A percentile compares a stretch with the other conserved stretches of the same genome.
Conservation (phyloP, 2,113 vertebrate species). For the Macroglossus sobrinus region DNA sequence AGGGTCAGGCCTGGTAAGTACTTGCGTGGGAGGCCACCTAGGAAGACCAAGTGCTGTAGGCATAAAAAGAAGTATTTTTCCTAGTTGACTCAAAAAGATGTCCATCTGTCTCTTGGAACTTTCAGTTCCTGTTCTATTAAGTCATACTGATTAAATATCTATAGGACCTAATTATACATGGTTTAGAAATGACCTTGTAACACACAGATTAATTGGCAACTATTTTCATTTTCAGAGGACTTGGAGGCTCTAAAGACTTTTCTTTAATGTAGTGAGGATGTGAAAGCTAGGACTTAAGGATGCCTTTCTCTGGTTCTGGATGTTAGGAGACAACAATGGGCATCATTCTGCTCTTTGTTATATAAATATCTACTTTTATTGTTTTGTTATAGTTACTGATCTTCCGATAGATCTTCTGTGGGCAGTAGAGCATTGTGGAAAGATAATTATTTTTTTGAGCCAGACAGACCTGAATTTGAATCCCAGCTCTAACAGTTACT, state of each 20-base stretch:
- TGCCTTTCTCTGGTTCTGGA: neutral
- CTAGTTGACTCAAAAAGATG: neutral
- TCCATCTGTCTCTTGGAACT: neutral
- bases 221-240: conserved; percentile 20
- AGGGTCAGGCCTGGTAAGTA: too few relatives aligned
- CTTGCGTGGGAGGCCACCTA: too few relatives aligned
- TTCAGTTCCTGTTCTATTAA: neutral
- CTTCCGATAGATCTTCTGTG: conserved; percentile 34
- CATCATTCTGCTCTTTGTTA: conserved; percentile 1
- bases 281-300: neutral
- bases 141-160: neutral
- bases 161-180: neutral
- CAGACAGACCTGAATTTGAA: conserved; percentile 18
- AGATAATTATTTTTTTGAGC: conserved; percentile 45
- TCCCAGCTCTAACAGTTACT: neutral
- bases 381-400: conserved; percentile 29
- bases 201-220: neutral
- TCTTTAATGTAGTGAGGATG: neutral
- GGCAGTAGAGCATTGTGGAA: conserved; percentile 3
- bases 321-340: neutral
- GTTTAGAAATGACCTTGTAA: conserved; percentile 6
- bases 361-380: conserved; percentile 35
- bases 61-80: neutral
- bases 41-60: too few relatives aligned
- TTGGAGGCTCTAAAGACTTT: neutral